Percentiles rank a stretch among this genome's conserved stretches.
Evolutionary conservation across 1,140 invertebrate genomes (phyloP).

Genomic region (Ceratitis capitata): DNA sequence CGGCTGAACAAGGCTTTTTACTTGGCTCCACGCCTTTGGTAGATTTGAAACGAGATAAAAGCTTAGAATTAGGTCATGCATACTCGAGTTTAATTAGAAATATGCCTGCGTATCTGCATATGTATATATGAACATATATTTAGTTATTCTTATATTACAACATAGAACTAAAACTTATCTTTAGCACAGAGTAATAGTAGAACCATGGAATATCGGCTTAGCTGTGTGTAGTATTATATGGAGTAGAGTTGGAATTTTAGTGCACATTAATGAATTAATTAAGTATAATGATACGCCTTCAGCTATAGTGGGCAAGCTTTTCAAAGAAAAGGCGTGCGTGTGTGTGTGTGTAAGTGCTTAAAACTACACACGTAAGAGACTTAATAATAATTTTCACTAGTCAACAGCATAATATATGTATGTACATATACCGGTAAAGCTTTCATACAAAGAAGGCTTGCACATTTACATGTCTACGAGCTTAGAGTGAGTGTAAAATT

Average conservation of each 20-base stretch:
- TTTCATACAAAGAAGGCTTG: background rate
- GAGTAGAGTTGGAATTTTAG: background rate
- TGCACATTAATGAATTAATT: conserved; percentile 28
- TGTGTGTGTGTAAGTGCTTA: background rate
- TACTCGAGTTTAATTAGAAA: conserved; percentile 21
- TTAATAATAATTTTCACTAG: conserved; percentile 3
- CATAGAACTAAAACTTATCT: no score
- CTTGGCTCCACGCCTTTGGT: background rate
- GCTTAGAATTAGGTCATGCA: background rate
- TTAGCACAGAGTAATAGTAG: no score
- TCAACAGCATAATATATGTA: background rate
- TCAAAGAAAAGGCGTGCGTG: background rate
- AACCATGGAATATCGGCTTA: no score
- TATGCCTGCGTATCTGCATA: background rate
- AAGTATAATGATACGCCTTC: conserved; percentile 1
- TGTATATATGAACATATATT: background rate
- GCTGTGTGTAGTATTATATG: no score
- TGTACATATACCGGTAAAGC: no score
- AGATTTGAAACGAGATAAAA: background rate
- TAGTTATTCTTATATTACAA: no score
- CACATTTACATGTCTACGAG: background rate
- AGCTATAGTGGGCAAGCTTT: background rate
- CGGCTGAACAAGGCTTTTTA: background rate
- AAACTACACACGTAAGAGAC: no score
- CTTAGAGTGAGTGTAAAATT: background rate